Evolutionary conservation across 2,888 invertebrate species (phyloP), one percentile per base, ranked within the genome.

Genomic region (Podabrus alpinus): DNA sequence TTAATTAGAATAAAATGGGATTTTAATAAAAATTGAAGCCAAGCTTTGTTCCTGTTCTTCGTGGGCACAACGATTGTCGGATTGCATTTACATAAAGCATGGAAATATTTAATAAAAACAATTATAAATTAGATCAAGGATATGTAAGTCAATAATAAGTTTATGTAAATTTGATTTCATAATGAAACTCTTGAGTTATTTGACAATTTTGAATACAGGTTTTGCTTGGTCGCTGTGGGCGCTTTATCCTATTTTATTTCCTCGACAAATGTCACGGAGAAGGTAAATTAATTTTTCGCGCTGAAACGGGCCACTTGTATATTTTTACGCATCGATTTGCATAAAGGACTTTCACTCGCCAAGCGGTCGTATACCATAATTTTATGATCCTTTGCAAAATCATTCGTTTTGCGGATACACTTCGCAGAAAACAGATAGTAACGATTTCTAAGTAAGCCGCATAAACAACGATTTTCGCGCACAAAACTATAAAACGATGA

Each of bases 401-500:
- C 62, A 66, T 73, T 73, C 69, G 69, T 69, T 73, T 73, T 69
- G 69, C 64, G 24, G 69, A 66, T 69, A 72, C 61, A 71, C 15
- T 75, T 76, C 73, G 67, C 25, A n/a, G 76, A 76, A 73, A 76
- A 59, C 62, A 67, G 72, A 24, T 70, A 21, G 59, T n/a, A 70
- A 64, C 15, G 64, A 69, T 70, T 76, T 72, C 76, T 45, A 72
- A 70, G 72, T 73, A 76, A 70, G 72, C 45, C 70, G 13, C 29
- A 73, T 74, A 74, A 74, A 72, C 72, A 16, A 19, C 25, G 61
- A 74, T 74, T 71, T 77, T 72, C 77, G 69, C 71, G 59, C 61
- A 21, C 68, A 72, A 76, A 69, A 74, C 74, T 60, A 77, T 77
- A 74, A 77, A 77, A 74, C 69, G 69, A 17, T 60, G 74, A 60